phyloP scores from a whole-genome alignment of 2,888 invertebrate genomes.

The Deilephila porcellus region DNA sequence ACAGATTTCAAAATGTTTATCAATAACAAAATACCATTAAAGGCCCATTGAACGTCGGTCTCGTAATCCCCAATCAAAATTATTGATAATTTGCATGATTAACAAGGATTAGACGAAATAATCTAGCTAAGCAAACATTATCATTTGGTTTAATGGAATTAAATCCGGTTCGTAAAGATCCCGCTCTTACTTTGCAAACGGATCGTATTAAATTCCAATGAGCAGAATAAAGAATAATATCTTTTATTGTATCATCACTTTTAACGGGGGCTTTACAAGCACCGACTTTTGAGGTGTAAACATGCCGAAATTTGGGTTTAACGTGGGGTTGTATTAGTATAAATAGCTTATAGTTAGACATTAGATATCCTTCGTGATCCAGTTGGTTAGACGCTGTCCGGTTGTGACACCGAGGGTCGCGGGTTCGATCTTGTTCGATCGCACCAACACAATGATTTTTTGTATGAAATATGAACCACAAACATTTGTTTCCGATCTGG shows the following conservation, averaged over 20 bases:
- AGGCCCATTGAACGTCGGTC: not conserved
- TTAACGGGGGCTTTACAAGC: no score
- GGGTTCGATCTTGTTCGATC: no score
- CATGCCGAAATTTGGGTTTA: not conserved
- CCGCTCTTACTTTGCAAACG: slow-evolving; percentile 6
- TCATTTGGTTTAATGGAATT: slow-evolving; percentile 14
- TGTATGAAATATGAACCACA: no score
- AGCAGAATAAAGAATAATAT: slow-evolving; percentile 1
- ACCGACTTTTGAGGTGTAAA: not conserved
- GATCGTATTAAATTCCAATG: slow-evolving; percentile 7
- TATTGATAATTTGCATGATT: slow-evolving; percentile 3
- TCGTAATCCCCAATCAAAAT: slow-evolving; percentile 11
- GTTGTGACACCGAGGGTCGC: no score
- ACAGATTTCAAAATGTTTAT: not conserved
- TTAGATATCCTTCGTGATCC: no score
- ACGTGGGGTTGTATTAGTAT: not conserved
- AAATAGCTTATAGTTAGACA: no score
- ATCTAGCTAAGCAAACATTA: slow-evolving; percentile 18
- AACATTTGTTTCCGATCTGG: no score
- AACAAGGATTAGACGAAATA: slow-evolving; percentile 11
- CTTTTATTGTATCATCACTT: slow-evolving; percentile 10
- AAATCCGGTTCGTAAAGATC: not conserved
- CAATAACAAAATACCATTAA: not conserved
- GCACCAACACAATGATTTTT: no score
- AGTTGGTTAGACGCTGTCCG: no score